A percentile compares a stretch with the other conserved stretches of the same genome.
These are phyloP conservation scores for Aleiodes sp. DNA, from an alignment of 1,140 invertebrate species.

Conservation along the genomic window DNA sequence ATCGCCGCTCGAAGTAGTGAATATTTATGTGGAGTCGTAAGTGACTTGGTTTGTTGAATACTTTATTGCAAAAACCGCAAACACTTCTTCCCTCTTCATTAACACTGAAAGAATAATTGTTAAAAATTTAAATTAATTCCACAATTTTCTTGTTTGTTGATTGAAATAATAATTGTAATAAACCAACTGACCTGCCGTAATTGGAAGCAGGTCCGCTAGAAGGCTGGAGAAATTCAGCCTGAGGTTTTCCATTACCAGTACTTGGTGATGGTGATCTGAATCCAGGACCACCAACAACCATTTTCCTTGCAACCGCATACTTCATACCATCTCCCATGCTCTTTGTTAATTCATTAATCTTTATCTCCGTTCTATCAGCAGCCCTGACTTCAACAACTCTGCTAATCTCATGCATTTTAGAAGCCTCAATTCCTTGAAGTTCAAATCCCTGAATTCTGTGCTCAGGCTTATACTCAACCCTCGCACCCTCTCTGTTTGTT, in stretches of 20 bases:
- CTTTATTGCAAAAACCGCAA: slow-evolving; percentile 90
- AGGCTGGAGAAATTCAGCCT: slow-evolving; percentile 66
- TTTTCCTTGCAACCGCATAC: slow-evolving; percentile 53
- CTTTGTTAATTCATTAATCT: slow-evolving; percentile 28
- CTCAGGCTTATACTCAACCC: slow-evolving; percentile 39
- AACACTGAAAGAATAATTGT: slow-evolving; percentile 55
- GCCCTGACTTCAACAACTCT: slow-evolving; percentile 3
- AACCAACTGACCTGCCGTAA: slow-evolving; percentile 61
- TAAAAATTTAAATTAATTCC: slow-evolving; percentile 18
- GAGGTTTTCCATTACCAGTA: slow-evolving; percentile 51
- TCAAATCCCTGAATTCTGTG: slow-evolving; percentile 40
- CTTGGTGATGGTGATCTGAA: slow-evolving; percentile 50
- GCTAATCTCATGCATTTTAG: slow-evolving; percentile 37
- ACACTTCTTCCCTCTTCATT: slow-evolving; percentile 83
- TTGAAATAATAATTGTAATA: slow-evolving; percentile 7
- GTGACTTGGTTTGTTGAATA: slow-evolving; percentile 90
- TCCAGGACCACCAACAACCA: slow-evolving; percentile 58
- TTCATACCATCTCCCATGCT: slow-evolving; percentile 48
- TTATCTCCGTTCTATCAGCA: background rate
- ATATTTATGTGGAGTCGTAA: slow-evolving; percentile 93
- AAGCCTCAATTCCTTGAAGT: background rate
- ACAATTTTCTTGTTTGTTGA: background rate
- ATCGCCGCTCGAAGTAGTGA: slow-evolving; percentile 94
- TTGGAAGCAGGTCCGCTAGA: slow-evolving; percentile 56
- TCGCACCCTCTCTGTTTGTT: slow-evolving; percentile 42